Evolutionary conservation across 2,888 invertebrate species (phyloP).

Genomic region (Muscina levida): DNA sequence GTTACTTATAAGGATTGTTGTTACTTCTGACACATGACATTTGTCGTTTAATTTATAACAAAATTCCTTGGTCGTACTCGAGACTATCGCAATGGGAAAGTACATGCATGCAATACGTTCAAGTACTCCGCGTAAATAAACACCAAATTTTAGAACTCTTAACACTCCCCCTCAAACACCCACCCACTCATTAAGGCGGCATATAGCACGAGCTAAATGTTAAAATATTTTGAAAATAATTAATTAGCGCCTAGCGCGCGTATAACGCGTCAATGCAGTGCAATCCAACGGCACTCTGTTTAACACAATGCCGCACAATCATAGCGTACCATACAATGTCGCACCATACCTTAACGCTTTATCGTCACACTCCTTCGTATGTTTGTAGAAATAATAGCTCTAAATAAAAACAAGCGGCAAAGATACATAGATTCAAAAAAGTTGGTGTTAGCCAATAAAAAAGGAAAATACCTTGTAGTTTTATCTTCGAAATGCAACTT

Average conservation of each 20-base stretch:
- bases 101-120: neutral
- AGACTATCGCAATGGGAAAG: neutral
- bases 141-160: conserved; percentile 8
- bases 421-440: no score
- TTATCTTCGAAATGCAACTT: no score
- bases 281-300: conserved; percentile 45
- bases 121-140: conserved; percentile 25
- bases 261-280: conserved; percentile 50
- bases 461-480: no score
- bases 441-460: no score
- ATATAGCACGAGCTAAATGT: conserved; percentile 37
- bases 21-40: conserved; percentile 59
- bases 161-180: conserved; percentile 23
- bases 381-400: neutral
- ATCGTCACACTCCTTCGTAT: neutral
- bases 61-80: neutral
- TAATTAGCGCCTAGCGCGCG: conserved; percentile 58
- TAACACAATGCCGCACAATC: conserved; percentile 29
- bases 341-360: neutral
- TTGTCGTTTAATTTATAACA: conserved; percentile 34
- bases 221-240: conserved; percentile 42
- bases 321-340: conserved; percentile 13
- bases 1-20: conserved; percentile 49
- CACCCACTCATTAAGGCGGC: conserved; percentile 23
- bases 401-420: no score